A percentile compares a stretch with the other conserved stretches of the same genome.
phyloP scores from a whole-genome alignment of 2,797 vertebrate species.

The Tarsius wallacei region DNA sequence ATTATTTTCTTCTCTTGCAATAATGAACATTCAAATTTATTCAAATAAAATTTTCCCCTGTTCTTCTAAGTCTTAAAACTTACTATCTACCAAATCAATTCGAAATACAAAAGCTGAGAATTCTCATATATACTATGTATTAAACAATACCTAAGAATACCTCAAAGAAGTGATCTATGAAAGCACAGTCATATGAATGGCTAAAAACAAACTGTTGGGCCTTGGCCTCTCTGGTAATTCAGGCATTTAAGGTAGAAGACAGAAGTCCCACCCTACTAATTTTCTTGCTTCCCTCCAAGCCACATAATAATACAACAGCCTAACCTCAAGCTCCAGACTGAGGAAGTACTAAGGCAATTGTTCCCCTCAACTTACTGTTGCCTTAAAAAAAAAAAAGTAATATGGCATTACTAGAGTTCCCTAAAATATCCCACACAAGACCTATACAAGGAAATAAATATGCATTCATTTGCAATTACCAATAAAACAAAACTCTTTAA shows the following conservation, averaged over 20 bases:
- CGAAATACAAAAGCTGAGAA: conserved; percentile 50
- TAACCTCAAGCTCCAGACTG: neutral
- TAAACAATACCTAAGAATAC: neutral
- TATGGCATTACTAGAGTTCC: neutral
- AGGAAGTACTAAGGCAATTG: neutral
- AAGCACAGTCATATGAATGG: neutral
- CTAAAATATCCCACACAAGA: neutral
- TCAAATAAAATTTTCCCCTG: conserved; percentile 14
- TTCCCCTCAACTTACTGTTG: neutral
- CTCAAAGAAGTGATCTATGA: neutral
- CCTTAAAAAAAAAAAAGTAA: neutral
- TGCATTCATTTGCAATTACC: neutral
- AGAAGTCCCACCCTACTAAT: neutral
- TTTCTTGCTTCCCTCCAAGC: neutral
- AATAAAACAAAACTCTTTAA: neutral
- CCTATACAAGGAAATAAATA: neutral
- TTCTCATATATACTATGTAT: neutral
- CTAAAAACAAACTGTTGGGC: neutral
- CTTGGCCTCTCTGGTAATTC: neutral
- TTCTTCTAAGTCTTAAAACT: conserved; percentile 61
- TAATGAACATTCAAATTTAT: neutral
- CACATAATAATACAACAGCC: conserved; percentile 24
- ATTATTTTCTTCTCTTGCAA: conserved; percentile 34
- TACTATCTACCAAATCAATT: conserved; percentile 60
- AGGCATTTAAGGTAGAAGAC: neutral